These are phyloP conservation scores for Eupithecia exiguata DNA, from an alignment of 2,888 invertebrate genomes.

Conservation along the genomic window DNA sequence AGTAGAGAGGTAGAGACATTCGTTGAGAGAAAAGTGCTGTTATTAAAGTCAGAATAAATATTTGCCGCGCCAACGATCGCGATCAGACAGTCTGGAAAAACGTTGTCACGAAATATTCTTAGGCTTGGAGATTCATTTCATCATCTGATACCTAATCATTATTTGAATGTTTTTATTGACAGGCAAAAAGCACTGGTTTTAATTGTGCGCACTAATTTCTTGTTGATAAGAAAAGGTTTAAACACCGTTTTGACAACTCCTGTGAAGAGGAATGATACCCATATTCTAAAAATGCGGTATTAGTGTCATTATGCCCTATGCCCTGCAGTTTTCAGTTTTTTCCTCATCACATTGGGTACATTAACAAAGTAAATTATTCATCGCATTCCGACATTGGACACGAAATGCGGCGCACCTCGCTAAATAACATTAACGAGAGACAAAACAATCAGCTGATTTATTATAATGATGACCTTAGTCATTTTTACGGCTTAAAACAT, in stretches of 20 bases:
- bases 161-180: neutral
- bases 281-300: neutral
- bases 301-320: neutral
- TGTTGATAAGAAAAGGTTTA: neutral
- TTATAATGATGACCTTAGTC: conserved; percentile 10
- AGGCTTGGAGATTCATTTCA: neutral
- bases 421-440: conserved; percentile 22
- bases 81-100: conserved; percentile 17
- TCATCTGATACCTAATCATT: neutral
- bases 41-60: conserved; percentile 33
- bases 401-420: conserved; percentile 27
- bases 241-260: too few relatives aligned
- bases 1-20: conserved; percentile 25
- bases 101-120: conserved; percentile 12
- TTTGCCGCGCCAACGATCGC: conserved; percentile 29
- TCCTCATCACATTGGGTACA: neutral
- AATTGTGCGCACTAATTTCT: neutral
- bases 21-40: conserved; percentile 28
- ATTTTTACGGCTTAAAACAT: neutral
- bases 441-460: conserved; percentile 25
- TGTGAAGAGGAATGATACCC: too few relatives aligned
- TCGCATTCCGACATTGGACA: conserved; percentile 25
- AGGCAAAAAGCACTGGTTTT: neutral
- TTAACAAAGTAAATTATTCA: conserved; percentile 24
- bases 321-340: neutral